Percentiles rank a stretch among this genome's conserved stretches.
These are phyloP conservation scores for Periophthalmus modestus DNA, from an alignment of 2,113 vertebrate species.

Conservation along the genomic window DNA sequence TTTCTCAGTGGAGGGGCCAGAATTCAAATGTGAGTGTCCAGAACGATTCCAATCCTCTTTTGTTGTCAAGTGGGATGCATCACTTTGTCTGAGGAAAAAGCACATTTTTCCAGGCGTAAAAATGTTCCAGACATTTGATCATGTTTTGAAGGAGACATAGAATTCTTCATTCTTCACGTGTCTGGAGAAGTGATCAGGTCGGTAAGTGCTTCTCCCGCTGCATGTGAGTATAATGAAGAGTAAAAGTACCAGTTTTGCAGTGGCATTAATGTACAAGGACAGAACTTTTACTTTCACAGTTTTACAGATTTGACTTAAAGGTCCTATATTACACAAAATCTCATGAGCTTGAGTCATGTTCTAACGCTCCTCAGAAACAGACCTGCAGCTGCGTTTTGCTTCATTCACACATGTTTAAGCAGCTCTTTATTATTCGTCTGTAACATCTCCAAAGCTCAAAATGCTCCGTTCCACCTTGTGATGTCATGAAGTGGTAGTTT, in stretches of 20 bases:
- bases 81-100: background rate
- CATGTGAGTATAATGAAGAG: constrained; percentile 3
- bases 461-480: too few relatives aligned
- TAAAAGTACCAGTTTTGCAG: background rate
- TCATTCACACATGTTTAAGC: too few relatives aligned
- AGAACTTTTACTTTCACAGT: background rate
- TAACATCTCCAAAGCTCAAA: too few relatives aligned
- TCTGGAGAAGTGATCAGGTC: constrained; percentile 45
- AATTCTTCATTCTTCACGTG: constrained; percentile 31
- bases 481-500: too few relatives aligned
- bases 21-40: background rate
- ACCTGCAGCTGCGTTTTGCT: too few relatives aligned
- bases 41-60: background rate
- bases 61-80: constrained; percentile 5
- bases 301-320: background rate
- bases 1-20: background rate
- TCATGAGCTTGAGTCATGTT: too few relatives aligned
- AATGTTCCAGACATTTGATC: constrained; percentile 27
- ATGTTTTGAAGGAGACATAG: constrained; percentile 30
- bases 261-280: constrained; percentile 5
- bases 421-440: too few relatives aligned
- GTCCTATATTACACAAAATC: too few relatives aligned
- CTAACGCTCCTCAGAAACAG: too few relatives aligned
- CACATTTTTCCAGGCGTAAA: constrained; percentile 11
- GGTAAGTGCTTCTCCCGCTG: constrained; percentile 34